phyloP scores from a whole-genome alignment of 2,797 vertebrate species.

The Gymnocypris eckloni region DNA sequence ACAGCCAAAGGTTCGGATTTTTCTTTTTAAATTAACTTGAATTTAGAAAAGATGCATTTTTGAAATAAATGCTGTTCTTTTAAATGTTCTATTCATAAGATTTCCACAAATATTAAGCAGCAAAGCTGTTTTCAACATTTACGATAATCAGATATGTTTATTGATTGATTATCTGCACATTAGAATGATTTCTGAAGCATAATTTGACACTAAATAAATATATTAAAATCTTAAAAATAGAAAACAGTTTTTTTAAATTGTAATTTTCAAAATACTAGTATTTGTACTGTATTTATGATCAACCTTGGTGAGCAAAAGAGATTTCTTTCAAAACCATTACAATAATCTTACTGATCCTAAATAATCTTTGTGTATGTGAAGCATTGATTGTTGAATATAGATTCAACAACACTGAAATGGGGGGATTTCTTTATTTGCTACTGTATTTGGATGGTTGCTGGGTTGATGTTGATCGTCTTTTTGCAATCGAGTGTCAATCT shows the following conservation, averaged over 20 bases:
- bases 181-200: neutral
- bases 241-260: too few species aligned
- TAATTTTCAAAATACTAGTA: too few species aligned
- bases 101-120: neutral
- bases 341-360: neutral
- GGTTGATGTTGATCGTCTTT: neutral
- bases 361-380: neutral
- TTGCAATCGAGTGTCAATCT: neutral
- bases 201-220: neutral
- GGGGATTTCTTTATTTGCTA: neutral
- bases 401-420: neutral
- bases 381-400: neutral
- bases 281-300: neutral
- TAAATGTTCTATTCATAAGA: neutral
- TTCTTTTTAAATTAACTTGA: neutral
- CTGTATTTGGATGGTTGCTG: neutral
- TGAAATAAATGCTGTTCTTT: neutral
- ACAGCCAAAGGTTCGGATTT: neutral
- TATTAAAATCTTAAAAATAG: too few species aligned
- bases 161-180: too few species aligned
- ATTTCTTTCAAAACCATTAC: neutral
- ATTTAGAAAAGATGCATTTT: neutral
- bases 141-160: neutral
- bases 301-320: neutral
- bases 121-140: neutral